Evolutionary conservation across 2,113 vertebrate species (phyloP).

Genomic region (Mesitornis unicolor): DNA sequence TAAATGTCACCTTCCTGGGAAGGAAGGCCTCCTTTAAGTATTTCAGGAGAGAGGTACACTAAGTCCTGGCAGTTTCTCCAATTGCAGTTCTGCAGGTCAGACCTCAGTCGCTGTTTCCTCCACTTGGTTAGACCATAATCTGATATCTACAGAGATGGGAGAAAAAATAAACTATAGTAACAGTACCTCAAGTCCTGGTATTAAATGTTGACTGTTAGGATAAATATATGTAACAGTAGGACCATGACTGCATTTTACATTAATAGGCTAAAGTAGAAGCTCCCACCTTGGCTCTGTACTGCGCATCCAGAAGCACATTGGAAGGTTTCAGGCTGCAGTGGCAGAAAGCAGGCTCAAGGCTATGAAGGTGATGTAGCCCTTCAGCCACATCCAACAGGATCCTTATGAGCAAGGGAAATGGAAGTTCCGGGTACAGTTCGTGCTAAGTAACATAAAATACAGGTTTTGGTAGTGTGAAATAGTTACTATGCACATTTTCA

Average conservation of each 20-base stretch:
- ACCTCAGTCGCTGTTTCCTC: slow-evolving; percentile 6
- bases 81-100: slow-evolving; percentile 7
- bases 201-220: neutral
- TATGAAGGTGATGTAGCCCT: slow-evolving; percentile 71
- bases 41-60: slow-evolving; percentile 59
- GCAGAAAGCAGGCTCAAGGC: slow-evolving; percentile 1
- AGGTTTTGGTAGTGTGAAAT: neutral
- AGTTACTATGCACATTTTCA: neutral
- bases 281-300: slow-evolving; percentile 74
- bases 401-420: slow-evolving; percentile 49
- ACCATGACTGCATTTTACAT: neutral
- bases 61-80: slow-evolving; percentile 25
- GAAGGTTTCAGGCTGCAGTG: slow-evolving; percentile 72
- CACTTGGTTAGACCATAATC: slow-evolving; percentile 52
- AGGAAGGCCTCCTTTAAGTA: slow-evolving; percentile 30
- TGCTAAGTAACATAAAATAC: slow-evolving; percentile 27
- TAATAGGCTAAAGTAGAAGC: neutral
- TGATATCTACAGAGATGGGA: neutral
- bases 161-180: neutral
- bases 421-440: slow-evolving; percentile 64
- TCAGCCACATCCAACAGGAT: slow-evolving; percentile 70
- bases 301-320: slow-evolving; percentile 71
- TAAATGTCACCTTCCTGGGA: slow-evolving; percentile 63
- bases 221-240: neutral
- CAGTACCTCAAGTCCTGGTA: neutral